Conservation (phyloP, 2,797 vertebrate genomes). For the Pempheris klunzingeri region DNA sequence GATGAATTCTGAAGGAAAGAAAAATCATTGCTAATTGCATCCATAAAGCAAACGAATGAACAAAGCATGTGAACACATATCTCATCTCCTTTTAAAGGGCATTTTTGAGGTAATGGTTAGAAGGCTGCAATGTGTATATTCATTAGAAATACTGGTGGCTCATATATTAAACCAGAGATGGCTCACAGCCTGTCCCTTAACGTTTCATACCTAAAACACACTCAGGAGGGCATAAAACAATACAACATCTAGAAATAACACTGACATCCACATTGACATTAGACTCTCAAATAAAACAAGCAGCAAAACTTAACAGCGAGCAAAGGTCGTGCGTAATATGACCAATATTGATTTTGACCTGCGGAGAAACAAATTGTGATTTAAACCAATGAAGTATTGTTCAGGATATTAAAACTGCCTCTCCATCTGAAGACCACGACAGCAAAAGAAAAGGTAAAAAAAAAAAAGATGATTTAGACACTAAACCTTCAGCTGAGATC, state of each 20-base stretch:
- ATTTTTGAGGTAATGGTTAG: not conserved
- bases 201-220: not conserved
- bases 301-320: not conserved
- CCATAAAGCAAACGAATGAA: not conserved
- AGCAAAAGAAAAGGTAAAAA: not conserved
- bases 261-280: not conserved
- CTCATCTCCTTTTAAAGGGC: not conserved
- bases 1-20: not conserved
- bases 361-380: not conserved
- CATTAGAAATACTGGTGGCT: not conserved
- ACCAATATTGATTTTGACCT: not conserved
- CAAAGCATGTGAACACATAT: not conserved
- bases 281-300: not conserved
- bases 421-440: not conserved
- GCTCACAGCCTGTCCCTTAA: not conserved
- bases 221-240: not conserved
- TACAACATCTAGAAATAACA: not conserved
- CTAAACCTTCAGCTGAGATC: not conserved
- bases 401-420: not conserved
- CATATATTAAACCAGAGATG: not conserved
- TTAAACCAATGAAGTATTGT: not conserved
- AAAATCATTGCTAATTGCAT: not conserved
- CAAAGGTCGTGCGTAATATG: not conserved
- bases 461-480: not conserved
- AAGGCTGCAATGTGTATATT: not conserved